Conservation (phyloP, 1,140 invertebrate genomes). For the Drosophila miranda region DNA sequence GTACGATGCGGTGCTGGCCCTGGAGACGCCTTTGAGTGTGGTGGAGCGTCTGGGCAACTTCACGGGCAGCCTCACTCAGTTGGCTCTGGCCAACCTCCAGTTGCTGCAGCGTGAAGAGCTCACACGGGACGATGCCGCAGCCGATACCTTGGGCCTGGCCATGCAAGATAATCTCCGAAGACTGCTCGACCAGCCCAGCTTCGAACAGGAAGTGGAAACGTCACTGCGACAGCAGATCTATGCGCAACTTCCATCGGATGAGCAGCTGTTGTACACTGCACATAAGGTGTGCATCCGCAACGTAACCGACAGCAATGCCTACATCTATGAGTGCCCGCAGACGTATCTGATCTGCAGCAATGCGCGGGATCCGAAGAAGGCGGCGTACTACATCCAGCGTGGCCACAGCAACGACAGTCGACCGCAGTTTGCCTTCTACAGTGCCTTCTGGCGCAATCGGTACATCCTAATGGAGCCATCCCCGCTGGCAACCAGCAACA, state of each 20-base stretch:
- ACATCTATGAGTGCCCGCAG: constrained; percentile 68
- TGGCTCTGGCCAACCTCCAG: constrained; percentile 56
- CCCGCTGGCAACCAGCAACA: constrained; percentile 6
- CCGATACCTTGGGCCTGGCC: neutral
- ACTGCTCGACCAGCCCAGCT: constrained; percentile 35
- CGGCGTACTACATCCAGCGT: constrained; percentile 51
- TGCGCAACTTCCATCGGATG: constrained; percentile 37
- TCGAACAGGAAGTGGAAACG: constrained; percentile 32
- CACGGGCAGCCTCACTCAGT: constrained; percentile 39
- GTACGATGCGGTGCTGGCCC: constrained; percentile 44
- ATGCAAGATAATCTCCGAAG: constrained; percentile 45
- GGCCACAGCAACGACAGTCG: constrained; percentile 26
- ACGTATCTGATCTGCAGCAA: constrained; percentile 70
- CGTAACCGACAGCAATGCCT: constrained; percentile 39
- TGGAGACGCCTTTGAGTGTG: constrained; percentile 52
- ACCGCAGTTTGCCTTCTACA: constrained; percentile 49
- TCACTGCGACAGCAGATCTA: constrained; percentile 35
- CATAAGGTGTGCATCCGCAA: constrained; percentile 65
- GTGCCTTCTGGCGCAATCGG: constrained; percentile 58
- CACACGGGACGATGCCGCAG: neutral
- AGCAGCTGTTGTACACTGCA: constrained; percentile 51
- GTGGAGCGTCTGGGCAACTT: constrained; percentile 55
- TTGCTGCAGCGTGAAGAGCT: constrained; percentile 26
- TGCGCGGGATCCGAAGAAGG: constrained; percentile 52
- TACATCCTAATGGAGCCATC: constrained; percentile 53